Evolutionary conservation across 2,888 invertebrate genomes (phyloP), one percentile per base, ranked within the genome.

Genomic region (Selenia dentaria): DNA sequence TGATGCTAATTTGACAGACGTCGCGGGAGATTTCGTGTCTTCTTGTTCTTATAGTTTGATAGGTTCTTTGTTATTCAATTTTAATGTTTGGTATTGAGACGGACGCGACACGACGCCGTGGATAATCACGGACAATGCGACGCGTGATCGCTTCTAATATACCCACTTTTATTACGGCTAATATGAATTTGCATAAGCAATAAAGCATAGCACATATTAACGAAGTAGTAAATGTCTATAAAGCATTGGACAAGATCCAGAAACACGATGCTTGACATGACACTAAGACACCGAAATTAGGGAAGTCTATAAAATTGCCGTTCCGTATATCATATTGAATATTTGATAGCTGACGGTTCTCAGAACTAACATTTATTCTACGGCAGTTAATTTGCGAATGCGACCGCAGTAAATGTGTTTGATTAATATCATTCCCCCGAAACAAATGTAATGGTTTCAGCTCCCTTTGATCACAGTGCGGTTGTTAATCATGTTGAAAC

Each of bases 1-100:
- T 83, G 88, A 86, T 88, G 87, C 84, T 89, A 89, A 89, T 89
- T 88, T 89, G 90, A 90, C 90, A 89, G 85, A 83, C 90, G 90
- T 87, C 87, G 89, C 87, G 89, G 89, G 89, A 87, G 88, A 88
- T 82, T 83, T 81, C 74, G 67, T 75, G 74, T 81, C 71, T 78
- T 79, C 78, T 84, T 82, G 79, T 81, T 77, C 73, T 70, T 63
- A 78, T 78, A 76, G 74, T 84, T 83, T 85, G 83, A 87, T 87
- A 78, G 72, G 74, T 70, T 73, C 74, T 81, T 86, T 80, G 76
- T 82, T 78, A 68, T 81, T 79, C 36, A 78, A 71, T 73, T 57
- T 67, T 57, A 63, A 62, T 62, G 63, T 63, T 44, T 42, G 43
- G 46, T 44, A 55, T 54, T 54, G 57, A 53, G 47, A 38, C 25